phyloP scores from a whole-genome alignment of 2,113 vertebrate species.

The Erythrolamprus reginae region DNA sequence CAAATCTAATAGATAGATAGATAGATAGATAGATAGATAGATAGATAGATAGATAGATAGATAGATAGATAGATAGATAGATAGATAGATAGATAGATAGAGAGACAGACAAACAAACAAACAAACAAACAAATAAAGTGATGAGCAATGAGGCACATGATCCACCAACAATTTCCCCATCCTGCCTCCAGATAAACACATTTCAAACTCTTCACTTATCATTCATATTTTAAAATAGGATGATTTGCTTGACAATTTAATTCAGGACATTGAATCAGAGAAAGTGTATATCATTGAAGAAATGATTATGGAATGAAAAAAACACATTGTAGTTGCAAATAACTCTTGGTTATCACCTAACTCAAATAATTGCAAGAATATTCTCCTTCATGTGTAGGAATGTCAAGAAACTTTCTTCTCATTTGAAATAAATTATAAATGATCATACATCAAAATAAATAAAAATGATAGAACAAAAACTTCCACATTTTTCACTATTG shows the following conservation, averaged over 20 bases:
- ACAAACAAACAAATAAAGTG: too few relatives aligned
- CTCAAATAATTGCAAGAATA: neutral
- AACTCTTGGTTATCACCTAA: neutral
- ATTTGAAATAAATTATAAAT: neutral
- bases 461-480: neutral
- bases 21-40: too few relatives aligned
- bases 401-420: neutral
- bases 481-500: neutral
- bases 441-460: neutral
- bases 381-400: neutral
- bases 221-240: neutral
- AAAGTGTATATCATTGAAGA: neutral
- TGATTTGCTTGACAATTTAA: neutral
- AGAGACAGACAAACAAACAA: too few relatives aligned
- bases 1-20: too few relatives aligned
- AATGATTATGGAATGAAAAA: neutral
- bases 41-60: too few relatives aligned
- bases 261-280: neutral
- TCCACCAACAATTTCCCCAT: neutral
- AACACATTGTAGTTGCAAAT: neutral
- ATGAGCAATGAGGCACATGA: neutral
- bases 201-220: neutral
- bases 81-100: too few relatives aligned
- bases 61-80: too few relatives aligned
- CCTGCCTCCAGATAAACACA: neutral